Conservation (phyloP, 2,888 invertebrate genomes). For the Acheta domesticus region DNA sequence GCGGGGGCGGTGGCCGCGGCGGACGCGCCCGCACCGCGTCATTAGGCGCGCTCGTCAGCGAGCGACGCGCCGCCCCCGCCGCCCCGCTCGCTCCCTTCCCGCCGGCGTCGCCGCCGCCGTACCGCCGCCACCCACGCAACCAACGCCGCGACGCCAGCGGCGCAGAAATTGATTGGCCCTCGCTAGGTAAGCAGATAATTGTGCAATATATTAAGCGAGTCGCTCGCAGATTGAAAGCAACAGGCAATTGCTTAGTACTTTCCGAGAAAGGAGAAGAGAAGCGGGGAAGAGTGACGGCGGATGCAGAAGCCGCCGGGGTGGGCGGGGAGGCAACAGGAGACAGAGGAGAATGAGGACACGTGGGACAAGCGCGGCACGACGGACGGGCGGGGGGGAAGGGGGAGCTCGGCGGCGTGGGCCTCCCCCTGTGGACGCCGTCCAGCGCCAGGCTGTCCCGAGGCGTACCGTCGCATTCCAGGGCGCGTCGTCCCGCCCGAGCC, state of each 20-base stretch:
- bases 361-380: neutral
- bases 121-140: neutral
- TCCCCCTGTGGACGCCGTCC: too few relatives aligned
- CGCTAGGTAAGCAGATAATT: constrained; percentile 18
- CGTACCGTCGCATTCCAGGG: neutral
- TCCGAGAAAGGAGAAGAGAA: constrained; percentile 4
- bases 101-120: neutral
- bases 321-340: neutral
- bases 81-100: neutral
- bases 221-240: constrained; percentile 18
- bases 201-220: constrained; percentile 18
- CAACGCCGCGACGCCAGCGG: neutral
- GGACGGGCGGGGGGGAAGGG: neutral
- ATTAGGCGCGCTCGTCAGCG: constrained; percentile 10
- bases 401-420: neutral
- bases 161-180: constrained; percentile 7
- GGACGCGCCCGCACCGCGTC: neutral
- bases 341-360: neutral
- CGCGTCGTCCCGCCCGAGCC: neutral
- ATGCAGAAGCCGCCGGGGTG: neutral
- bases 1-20: neutral
- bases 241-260: neutral
- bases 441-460: neutral
- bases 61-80: neutral
- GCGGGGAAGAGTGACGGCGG: neutral